Percentiles rank a stretch among this genome's conserved stretches.
Conservation (phyloP, 2,113 vertebrate species). For the Peromyscus maniculatus region DNA sequence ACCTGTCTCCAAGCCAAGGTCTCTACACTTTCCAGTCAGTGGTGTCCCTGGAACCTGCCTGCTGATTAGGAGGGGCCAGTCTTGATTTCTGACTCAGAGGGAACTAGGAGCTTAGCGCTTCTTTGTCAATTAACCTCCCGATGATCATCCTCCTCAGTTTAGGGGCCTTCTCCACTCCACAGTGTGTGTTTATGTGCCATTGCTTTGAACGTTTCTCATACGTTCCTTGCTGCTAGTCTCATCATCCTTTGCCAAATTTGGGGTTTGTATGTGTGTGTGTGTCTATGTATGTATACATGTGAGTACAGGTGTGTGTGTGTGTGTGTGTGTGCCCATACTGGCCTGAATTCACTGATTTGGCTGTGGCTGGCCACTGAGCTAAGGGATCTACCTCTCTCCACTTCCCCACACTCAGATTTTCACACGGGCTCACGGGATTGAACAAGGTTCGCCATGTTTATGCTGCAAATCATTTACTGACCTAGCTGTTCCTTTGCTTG, state of each 20-base stretch:
- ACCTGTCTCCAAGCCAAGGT: neutral
- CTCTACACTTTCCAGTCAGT: neutral
- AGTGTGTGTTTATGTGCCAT: neutral
- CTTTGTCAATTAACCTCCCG: neutral
- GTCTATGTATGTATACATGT: neutral
- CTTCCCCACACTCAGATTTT: neutral
- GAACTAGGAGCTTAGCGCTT: fast-evolving
- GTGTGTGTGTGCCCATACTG: neutral
- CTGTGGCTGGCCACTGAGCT: neutral
- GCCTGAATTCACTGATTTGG: neutral
- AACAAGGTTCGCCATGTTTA: neutral
- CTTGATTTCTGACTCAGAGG: neutral
- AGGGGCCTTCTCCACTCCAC: neutral
- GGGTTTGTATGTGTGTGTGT: neutral
- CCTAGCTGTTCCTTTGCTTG: neutral
- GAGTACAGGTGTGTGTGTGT: neutral
- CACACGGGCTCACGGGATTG: neutral
- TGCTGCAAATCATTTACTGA: neutral
- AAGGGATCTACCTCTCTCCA: neutral
- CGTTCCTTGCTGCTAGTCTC: neutral
- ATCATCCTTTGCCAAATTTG: neutral
- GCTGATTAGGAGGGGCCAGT: neutral
- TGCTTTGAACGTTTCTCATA: neutral
- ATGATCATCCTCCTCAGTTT: too few species aligned
- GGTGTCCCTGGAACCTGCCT: neutral